These are phyloP conservation scores for Sinella curviseta DNA, from an alignment of 1,140 invertebrate species.

Conservation along the genomic window DNA sequence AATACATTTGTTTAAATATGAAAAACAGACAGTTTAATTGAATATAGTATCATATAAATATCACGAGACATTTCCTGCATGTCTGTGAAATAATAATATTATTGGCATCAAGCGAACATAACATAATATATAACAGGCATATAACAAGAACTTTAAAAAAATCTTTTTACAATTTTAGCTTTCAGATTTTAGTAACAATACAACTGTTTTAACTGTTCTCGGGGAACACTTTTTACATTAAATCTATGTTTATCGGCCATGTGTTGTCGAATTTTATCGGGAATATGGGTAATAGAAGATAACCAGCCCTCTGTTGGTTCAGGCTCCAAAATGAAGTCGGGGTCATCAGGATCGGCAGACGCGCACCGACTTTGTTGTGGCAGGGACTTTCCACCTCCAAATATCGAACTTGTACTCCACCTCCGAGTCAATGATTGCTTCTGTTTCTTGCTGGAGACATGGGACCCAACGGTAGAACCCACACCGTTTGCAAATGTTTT, in stretches of 20 bases:
- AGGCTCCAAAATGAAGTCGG: background rate
- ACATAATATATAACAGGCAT: background rate
- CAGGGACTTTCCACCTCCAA: background rate
- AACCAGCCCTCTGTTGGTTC: background rate
- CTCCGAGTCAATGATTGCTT: background rate
- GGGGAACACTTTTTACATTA: slow-evolving; percentile 74
- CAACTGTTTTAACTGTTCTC: slow-evolving; percentile 81
- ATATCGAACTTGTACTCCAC: background rate
- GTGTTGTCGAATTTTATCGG: slow-evolving; percentile 32
- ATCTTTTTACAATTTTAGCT: background rate
- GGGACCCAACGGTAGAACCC: background rate
- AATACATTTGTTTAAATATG: too few relatives aligned
- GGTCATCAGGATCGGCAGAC: background rate
- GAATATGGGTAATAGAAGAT: slow-evolving; percentile 15
- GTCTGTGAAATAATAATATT: background rate
- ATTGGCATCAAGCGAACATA: background rate
- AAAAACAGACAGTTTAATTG: too few relatives aligned
- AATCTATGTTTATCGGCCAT: slow-evolving; percentile 35
- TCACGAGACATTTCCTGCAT: background rate
- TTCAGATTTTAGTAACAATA: slow-evolving; percentile 79
- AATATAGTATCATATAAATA: too few relatives aligned
- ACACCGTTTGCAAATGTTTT: background rate
- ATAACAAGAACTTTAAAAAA: background rate
- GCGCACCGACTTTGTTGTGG: background rate
- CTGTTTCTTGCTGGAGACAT: background rate